These are phyloP conservation scores for Dendrocincla tyrannina DNA, from an alignment of 2,797 vertebrate genomes.

Conservation along the genomic window DNA sequence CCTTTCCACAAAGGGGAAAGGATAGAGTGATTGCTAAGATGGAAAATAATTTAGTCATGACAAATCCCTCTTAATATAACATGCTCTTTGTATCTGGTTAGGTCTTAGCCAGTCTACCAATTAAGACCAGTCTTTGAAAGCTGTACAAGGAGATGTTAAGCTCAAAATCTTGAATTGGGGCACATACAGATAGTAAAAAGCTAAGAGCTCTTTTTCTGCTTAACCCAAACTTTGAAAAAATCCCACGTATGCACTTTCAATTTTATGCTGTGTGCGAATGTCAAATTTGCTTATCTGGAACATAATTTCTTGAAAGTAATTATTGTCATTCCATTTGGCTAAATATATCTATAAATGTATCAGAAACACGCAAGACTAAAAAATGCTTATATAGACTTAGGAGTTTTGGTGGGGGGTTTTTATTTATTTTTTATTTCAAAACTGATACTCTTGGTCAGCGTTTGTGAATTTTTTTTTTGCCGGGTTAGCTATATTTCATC, in stretches of 20 bases:
- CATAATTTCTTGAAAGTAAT: slow-evolving; percentile 39
- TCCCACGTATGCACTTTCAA: not conserved
- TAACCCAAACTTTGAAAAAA: slow-evolving; percentile 21
- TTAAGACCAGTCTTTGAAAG: not conserved
- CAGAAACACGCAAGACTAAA: not conserved
- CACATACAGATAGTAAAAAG: not conserved
- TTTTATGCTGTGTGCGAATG: slow-evolving; percentile 28
- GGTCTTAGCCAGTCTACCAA: not conserved
- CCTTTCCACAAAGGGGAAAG: not conserved
- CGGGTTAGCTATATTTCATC: not conserved
- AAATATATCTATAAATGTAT: not conserved
- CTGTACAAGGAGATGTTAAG: not conserved
- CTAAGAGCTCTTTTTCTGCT: slow-evolving; percentile 40
- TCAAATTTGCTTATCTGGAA: slow-evolving; percentile 51
- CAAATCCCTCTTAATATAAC: not conserved
- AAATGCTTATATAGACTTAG: not conserved
- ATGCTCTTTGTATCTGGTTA: not conserved
- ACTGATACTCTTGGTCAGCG: not conserved
- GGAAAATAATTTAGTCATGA: not conserved
- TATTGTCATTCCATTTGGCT: not conserved
- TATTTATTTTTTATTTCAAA: not conserved
- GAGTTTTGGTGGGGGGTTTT: rapidly evolving
- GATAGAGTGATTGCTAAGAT: not conserved
- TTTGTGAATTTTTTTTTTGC: not conserved
- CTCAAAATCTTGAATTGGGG: not conserved